phyloP scores from a whole-genome alignment of 2,888 invertebrate genomes.

The Temnothorax rugatulus region DNA sequence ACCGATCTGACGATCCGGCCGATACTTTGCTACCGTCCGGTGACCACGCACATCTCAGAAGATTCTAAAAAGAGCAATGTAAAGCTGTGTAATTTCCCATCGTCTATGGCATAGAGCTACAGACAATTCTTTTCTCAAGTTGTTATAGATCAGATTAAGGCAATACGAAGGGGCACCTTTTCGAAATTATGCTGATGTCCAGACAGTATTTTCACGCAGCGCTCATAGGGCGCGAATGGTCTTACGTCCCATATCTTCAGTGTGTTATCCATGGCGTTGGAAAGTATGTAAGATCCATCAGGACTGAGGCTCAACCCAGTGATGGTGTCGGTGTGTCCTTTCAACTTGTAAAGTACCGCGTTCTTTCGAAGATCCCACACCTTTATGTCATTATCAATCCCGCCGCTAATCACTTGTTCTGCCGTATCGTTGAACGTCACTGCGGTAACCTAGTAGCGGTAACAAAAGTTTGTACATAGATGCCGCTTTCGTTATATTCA shows the following conservation, averaged over 20 bases:
- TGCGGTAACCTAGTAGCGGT: conserved; percentile 89
- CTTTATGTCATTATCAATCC: conserved; percentile 99
- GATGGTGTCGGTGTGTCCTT: conserved; percentile 98
- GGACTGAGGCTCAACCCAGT: conserved; percentile 95
- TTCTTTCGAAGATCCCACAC: conserved; percentile 98
- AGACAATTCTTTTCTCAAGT: too few relatives aligned
- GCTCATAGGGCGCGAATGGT: conserved; percentile 96
- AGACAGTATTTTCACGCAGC: conserved; percentile 96
- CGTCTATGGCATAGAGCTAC: too few relatives aligned
- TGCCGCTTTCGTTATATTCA: background rate
- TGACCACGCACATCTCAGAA: conserved; percentile 97
- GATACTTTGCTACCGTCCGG: conserved; percentile 96
- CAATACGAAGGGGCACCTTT: conserved; percentile 87
- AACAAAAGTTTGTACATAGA: background rate
- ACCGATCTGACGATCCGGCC: conserved; percentile 98
- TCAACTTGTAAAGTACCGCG: conserved; percentile 93
- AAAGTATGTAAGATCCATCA: conserved; percentile 95
- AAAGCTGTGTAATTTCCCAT: background rate
- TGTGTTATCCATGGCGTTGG: conserved; percentile 99
- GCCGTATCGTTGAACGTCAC: conserved; percentile 98
- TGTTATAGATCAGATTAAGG: too few relatives aligned
- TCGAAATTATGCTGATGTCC: conserved; percentile 99
- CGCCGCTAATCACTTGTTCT: conserved; percentile 97
- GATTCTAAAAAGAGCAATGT: conserved; percentile 88
- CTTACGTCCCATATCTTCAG: conserved; percentile 98